These are phyloP conservation scores for Stichodactyla helianthus DNA, from an alignment of 64 coral and sea anemone species.

Conservation along the genomic window DNA sequence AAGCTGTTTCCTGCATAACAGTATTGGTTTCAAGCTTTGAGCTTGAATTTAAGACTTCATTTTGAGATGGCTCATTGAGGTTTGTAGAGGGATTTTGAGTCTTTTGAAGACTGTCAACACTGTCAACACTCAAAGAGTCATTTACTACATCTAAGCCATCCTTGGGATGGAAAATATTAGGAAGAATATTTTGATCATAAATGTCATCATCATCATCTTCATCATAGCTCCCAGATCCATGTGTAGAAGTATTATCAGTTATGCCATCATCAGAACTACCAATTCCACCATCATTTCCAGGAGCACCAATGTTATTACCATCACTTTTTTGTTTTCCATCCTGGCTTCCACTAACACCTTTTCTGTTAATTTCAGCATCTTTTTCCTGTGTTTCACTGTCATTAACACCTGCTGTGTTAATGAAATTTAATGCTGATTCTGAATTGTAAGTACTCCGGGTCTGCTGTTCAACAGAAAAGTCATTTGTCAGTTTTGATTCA, in stretches of 20 bases:
- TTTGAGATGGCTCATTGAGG: neutral
- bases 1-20: neutral
- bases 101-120: neutral
- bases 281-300: neutral
- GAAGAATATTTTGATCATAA: neutral
- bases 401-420: constrained; percentile 1
- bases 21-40: neutral
- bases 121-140: neutral
- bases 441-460: neutral
- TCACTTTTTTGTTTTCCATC: neutral
- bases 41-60: neutral
- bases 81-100: neutral
- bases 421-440: constrained; percentile 2
- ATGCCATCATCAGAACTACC: neutral
- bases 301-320: neutral
- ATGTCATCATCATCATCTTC: neutral
- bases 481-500: neutral
- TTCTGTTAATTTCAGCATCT: neutral
- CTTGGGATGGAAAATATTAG: constrained; percentile 6
- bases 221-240: neutral
- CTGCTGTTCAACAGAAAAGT: neutral
- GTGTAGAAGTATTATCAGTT: neutral
- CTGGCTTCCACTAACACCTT: neutral
- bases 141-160: constrained; percentile 53
- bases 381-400: neutral